Base-by-base conservation (phyloP, 92 coral and sea anemone genomes). In the Bergia sp. region DNA sequence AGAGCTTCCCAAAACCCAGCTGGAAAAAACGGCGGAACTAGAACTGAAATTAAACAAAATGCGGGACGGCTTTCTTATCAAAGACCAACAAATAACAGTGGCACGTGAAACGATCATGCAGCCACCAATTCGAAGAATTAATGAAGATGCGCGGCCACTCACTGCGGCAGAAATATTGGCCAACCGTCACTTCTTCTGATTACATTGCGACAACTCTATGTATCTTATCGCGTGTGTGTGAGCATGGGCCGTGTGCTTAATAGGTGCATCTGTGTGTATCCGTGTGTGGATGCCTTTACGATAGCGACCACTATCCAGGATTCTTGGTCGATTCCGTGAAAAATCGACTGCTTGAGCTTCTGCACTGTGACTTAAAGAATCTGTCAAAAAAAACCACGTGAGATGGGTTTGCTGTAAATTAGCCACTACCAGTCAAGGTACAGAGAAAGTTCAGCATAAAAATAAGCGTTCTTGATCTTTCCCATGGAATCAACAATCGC, bases 81-180 rank as follows among this genome's bases (percentile, higher is more conserved):
- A 94, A 86, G 95, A 95, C 55, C 91, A 92, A 42, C 65, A 92
- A 7, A 88, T 91, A 55, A 92, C 88, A 18, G 90, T 91, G 4
- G 90, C 96, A 39, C 96, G 92, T 4, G 94, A 94, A 40, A 91
- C 92, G n/a, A 89, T 91, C 42, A 42, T 92, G 73, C 98, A 95
- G 88, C 97, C 99, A 1, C 98, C 99, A 1, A 96, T 97, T 53
- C 90, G 99, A 71, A 90, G 98, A 42, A 93, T 97, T 16, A 90
- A 94, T 29, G 93, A 94, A 82, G 98, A 97, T 83, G 99, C 99
- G 44, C 89, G 98, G 50, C 96, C 96, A 37, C 77, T 97, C 87
- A 93, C 98, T 18, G 97, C 99, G 16, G 94, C 96, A 8, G 99
- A 97, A 89, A 91, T 97, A 73, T 90, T 97, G 18, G 95, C 97